A percentile compares a stretch with the other conserved stretches of the same genome.
Conservation (phyloP, 2,797 vertebrate species). For the Artibeus lituratus region DNA sequence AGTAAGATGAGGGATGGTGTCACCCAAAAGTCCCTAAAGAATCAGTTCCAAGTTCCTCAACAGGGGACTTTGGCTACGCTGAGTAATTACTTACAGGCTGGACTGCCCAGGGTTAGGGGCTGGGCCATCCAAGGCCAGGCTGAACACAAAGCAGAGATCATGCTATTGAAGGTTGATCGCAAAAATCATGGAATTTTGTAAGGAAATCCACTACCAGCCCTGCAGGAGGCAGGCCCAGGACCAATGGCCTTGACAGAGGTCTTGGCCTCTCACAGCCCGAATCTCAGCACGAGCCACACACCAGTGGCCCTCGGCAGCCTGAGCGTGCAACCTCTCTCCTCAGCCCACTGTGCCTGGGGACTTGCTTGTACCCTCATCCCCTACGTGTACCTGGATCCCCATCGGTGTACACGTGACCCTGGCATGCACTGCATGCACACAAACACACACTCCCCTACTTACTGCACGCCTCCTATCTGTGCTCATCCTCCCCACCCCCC, state of each 20-base stretch:
- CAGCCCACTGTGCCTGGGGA: too few species aligned
- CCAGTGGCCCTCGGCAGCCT: neutral
- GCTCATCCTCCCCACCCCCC: neutral
- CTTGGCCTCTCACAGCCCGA: neutral
- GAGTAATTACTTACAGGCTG: neutral
- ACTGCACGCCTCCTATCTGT: neutral
- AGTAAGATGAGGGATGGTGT: neutral
- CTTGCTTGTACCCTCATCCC: neutral
- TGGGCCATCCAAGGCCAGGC: neutral
- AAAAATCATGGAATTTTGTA: neutral
- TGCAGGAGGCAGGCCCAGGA: neutral
- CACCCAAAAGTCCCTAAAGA: slow-evolving; percentile 61
- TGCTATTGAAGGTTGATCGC: neutral
- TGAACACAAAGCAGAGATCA: neutral
- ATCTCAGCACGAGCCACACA: rapidly evolving
- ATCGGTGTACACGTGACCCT: neutral
- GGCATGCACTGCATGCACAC: neutral
- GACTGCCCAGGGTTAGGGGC: neutral
- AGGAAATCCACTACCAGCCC: neutral
- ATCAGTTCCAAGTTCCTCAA: slow-evolving; percentile 10
- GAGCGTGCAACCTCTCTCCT: neutral
- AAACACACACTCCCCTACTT: neutral
- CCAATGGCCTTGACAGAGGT: neutral
- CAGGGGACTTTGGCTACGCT: neutral
- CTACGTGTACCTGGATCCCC: neutral